These are phyloP conservation scores for Oscheius onirici DNA, from an alignment of 2,888 invertebrate genomes.

Conservation along the genomic window DNA sequence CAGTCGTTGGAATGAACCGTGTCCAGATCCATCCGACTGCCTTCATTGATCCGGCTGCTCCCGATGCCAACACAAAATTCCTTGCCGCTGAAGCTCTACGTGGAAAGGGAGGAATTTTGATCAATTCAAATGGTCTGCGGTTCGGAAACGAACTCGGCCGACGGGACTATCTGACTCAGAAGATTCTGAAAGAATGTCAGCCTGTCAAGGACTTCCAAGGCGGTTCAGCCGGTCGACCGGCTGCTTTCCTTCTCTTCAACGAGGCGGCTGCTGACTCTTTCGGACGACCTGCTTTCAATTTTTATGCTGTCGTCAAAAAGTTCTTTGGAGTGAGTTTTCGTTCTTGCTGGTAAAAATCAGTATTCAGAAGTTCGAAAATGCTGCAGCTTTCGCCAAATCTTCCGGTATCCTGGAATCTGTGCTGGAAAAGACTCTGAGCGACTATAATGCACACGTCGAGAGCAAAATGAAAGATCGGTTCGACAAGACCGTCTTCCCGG, in stretches of 20 bases:
- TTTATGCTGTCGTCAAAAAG: conserved; percentile 69
- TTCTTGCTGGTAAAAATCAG: background rate
- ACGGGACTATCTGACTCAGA: conserved; percentile 65
- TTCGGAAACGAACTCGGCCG: conserved; percentile 71
- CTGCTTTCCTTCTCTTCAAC: conserved; percentile 67
- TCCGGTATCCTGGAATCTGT: conserved; percentile 42
- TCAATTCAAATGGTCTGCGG: conserved; percentile 64
- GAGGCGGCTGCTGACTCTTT: conserved; percentile 64
- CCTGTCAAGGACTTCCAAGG: conserved; percentile 39
- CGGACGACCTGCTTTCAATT: conserved; percentile 70
- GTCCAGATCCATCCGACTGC: conserved; percentile 70
- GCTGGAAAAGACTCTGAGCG: conserved; percentile 54
- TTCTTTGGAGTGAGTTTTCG: conserved; percentile 61
- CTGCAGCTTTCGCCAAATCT: conserved; percentile 54
- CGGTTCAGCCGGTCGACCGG: conserved; percentile 48
- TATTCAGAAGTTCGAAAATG: conserved; percentile 56
- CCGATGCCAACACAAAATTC: conserved; percentile 67
- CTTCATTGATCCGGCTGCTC: conserved; percentile 70
- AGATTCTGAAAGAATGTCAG: conserved; percentile 62
- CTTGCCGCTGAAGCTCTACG: conserved; percentile 71
- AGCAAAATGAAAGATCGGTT: conserved; percentile 44
- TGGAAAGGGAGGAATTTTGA: conserved; percentile 69
- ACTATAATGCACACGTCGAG: conserved; percentile 56
- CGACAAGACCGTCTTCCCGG: conserved; percentile 63
- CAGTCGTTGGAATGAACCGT: conserved; percentile 66